A percentile compares a stretch with the other conserved stretches of the same genome.
Conservation (phyloP, 37 sponge, comb jelly and placozoan genomes). For the Halisarca cf. caerulea region DNA sequence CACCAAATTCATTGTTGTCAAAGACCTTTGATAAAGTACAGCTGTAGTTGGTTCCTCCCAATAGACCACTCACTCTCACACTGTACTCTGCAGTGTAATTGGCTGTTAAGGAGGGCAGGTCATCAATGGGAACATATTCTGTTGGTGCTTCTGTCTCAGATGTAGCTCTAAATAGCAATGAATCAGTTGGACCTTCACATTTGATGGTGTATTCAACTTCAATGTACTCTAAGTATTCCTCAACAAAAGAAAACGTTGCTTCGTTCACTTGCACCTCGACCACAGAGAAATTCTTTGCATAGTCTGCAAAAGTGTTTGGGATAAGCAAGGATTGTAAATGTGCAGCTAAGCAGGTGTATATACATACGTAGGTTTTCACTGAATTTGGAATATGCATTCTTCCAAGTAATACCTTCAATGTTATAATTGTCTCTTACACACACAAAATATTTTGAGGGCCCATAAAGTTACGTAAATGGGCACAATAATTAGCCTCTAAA, state of each 20-base stretch:
- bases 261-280: not conserved
- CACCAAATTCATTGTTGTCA: slow-evolving; percentile 11
- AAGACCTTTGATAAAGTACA: not conserved
- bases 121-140: too few relatives aligned
- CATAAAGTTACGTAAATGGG: too few relatives aligned
- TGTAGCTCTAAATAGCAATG: slow-evolving; percentile 1
- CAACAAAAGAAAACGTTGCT: slow-evolving; percentile 1
- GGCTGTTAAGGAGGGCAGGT: not conserved
- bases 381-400: too few relatives aligned
- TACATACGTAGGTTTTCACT: too few relatives aligned
- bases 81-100: not conserved
- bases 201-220: not conserved
- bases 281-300: not conserved
- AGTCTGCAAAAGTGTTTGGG: too few relatives aligned
- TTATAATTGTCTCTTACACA: too few relatives aligned
- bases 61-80: not conserved
- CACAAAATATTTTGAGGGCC: too few relatives aligned
- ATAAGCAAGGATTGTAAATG: too few relatives aligned
- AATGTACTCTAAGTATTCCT: slow-evolving; percentile 5
- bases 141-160: too few relatives aligned
- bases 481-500: too few relatives aligned
- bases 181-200: not conserved
- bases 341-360: too few relatives aligned
- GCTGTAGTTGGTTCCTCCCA: not conserved
- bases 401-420: too few relatives aligned